phyloP scores from a whole-genome alignment of 1,140 invertebrate species.

The Eupristina koningsbergeri region DNA sequence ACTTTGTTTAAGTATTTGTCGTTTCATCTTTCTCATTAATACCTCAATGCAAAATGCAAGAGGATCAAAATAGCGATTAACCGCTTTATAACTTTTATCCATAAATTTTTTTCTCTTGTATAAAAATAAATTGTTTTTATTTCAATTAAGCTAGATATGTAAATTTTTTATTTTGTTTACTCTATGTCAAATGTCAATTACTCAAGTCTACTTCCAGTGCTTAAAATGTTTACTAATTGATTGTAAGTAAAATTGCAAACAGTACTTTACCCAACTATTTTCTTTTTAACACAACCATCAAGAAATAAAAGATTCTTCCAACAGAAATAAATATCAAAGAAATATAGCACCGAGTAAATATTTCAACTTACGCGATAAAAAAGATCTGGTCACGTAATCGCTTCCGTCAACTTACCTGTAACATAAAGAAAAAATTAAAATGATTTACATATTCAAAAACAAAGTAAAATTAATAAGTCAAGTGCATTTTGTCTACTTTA shows the following conservation, averaged over 20 bases:
- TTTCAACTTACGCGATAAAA: not conserved
- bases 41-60: not conserved
- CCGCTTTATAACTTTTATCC: too few species aligned
- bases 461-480: too few species aligned
- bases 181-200: not conserved
- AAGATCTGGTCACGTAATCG: not conserved
- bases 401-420: slow-evolving; percentile 6
- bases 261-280: not conserved
- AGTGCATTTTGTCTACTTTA: too few species aligned
- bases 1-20: not conserved
- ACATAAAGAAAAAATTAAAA: slow-evolving; percentile 6
- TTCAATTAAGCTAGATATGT: not conserved
- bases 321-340: not conserved
- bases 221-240: not conserved
- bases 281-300: too few species aligned
- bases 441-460: not conserved
- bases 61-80: too few species aligned
- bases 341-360: not conserved
- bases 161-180: not conserved
- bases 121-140: too few species aligned
- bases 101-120: too few species aligned
- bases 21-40: not conserved
- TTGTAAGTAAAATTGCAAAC: not conserved
- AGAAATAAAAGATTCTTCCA: not conserved
- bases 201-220: not conserved